These are phyloP conservation scores for Quiscalus mexicanus DNA, from an alignment of 2,113 vertebrate species.

Conservation along the genomic window DNA sequence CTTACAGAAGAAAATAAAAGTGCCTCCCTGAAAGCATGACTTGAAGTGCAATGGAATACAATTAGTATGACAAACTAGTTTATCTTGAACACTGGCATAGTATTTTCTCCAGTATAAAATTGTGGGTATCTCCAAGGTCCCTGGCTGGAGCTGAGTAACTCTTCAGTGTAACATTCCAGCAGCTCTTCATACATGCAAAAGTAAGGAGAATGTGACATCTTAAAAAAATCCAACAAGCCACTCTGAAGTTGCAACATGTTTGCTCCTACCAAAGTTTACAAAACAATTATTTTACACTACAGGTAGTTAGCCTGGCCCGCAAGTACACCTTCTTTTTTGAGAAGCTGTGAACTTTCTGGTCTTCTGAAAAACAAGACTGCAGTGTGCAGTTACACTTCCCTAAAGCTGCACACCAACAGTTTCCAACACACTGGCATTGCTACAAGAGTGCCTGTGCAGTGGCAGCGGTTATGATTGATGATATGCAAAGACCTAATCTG, in stretches of 20 bases:
- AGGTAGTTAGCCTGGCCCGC: background rate
- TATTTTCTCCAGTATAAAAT: background rate
- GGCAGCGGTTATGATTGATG: slow-evolving; percentile 65
- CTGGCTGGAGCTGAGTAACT: background rate
- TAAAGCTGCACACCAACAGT: slow-evolving; percentile 52
- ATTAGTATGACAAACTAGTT: background rate
- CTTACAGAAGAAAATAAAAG: background rate
- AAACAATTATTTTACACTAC: background rate
- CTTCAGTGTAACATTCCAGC: background rate
- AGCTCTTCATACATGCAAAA: background rate
- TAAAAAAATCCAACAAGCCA: background rate
- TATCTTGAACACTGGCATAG: background rate
- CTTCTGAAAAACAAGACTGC: slow-evolving; percentile 16
- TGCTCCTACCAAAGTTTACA: background rate
- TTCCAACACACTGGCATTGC: slow-evolving; percentile 1
- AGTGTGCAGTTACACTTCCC: slow-evolving; percentile 52
- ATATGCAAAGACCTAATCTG: slow-evolving; percentile 49
- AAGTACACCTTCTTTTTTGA: background rate
- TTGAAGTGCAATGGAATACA: background rate
- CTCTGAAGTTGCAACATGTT: background rate
- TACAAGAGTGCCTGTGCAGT: slow-evolving; percentile 16
- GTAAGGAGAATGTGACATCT: background rate
- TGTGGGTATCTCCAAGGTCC: background rate
- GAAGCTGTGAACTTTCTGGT: slow-evolving; percentile 34
- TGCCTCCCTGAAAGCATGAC: background rate